These are phyloP conservation scores for Gymnoscopelus microlampas DNA, from an alignment of 2,797 vertebrate species.

Conservation along the genomic window DNA sequence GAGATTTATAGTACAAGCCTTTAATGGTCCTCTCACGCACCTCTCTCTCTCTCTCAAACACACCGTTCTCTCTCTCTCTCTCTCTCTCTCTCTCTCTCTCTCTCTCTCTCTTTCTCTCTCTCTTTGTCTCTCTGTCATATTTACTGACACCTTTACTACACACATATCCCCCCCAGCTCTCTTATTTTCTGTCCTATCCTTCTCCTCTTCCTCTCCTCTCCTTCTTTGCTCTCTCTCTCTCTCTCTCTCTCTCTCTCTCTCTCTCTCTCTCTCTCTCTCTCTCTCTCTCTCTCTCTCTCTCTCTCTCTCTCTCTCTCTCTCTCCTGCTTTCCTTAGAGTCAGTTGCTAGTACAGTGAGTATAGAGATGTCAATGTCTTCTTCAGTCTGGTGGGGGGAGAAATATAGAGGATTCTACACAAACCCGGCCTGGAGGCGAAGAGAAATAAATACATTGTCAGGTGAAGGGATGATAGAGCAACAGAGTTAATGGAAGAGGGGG, in stretches of 20 bases:
- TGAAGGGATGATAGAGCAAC: conserved; percentile 2
- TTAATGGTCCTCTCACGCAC: conserved; percentile 71
- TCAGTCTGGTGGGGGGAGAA: background rate
- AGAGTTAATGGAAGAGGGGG: background rate
- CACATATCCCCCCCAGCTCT: background rate
- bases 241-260: conserved; percentile 2
- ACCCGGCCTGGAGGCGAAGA: conserved; percentile 25
- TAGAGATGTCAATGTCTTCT: conserved; percentile 60
- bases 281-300: background rate
- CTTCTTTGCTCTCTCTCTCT: background rate
- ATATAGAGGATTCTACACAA: background rate
- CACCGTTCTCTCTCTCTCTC: conserved; percentile 11
- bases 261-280: conserved; percentile 29
- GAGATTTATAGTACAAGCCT: conserved; percentile 79
- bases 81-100: conserved; percentile 19
- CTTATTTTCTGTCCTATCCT: conserved; percentile 15
- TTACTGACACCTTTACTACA: too few relatives aligned
- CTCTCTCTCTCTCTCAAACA: conserved; percentile 23
- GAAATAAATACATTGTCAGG: conserved; percentile 14
- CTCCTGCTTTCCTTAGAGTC: conserved; percentile 9
- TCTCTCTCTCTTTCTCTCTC: conserved; percentile 9
- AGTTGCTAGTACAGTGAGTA: conserved; percentile 54
- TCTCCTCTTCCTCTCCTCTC: conserved; percentile 41
- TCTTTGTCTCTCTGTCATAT: conserved; percentile 5
- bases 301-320: conserved; percentile 20